Evolutionary conservation across 2,113 vertebrate genomes (phyloP), one percentile per base, ranked within the genome.

Genomic region (Apteryx owenii): DNA sequence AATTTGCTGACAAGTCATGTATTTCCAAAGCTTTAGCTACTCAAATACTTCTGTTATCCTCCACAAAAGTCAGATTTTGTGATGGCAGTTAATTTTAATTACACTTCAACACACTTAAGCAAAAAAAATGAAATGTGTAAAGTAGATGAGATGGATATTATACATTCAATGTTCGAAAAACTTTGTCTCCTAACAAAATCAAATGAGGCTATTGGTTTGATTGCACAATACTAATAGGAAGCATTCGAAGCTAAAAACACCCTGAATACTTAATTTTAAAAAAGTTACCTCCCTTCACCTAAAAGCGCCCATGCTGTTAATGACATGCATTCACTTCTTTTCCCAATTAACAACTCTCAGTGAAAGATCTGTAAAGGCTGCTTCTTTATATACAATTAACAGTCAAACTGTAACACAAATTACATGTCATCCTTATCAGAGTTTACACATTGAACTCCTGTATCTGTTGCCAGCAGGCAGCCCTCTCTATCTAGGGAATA

Each of bases 371-470:
- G 79, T 91, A 97, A 98, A 97, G 95, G 89, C 91, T 97, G 95
- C 92, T 96, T 96, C 81, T 97, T 98, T 97, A 97, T 95, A 98
- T 38, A 98, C 96, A 98, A 98, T 98, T 98, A 98, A 98, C 97
- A 98, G 96, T 93, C 96, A 96, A 98, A 98, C 98, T 97, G 96
- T 97, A 98, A 97, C 98, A 98, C 98, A 98, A 98, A 98, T 98
- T 96, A 97, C 94, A 94, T 93, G 97, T 96, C 98, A 98, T 77
- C 97, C 97, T 98, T 98, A 98, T 98, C 98, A 98, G 98, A 96
- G 91, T 93, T 96, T 96, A 98, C 98, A 98, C 98, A 98, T 98
- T 98, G 98, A 97, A 98, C 91, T 97, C 89, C 95, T 98, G n/a
- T 98, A 98, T 98, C 98, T 97, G 88, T 88, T 96, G 97, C 98